Base-by-base conservation (phyloP, 2,888 invertebrate genomes). In the Dryobota labecula region DNA sequence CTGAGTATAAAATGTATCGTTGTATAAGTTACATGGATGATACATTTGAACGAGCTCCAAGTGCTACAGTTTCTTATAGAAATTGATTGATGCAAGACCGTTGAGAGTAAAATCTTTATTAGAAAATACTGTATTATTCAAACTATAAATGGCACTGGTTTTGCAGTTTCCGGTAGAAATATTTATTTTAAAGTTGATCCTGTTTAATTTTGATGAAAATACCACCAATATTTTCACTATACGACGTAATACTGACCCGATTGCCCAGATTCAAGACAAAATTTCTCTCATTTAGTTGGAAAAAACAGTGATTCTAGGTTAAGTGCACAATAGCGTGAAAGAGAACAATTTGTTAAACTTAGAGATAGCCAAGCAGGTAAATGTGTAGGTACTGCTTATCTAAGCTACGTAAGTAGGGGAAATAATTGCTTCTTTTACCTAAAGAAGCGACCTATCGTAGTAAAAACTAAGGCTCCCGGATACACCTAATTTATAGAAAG, bases 371-470 rank as follows among this genome's bases (percentile, higher is more conserved):
- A 2, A 30, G 20, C 41, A 65, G 54, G 74, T 73, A 64, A 76
- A 69, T 60, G 62, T 60, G 30, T 53, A 56, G 18, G 24, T 57
- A 15, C 38, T 62, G 62, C 61, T 78, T 78, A 78, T 78, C 78
- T 78, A 2, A 2, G 47, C 7, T 70, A 20, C 45, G 47, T 70
- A 58, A 78, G 53, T n/a, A 61, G 38, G 62, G 43, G 33, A 63
- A 74, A 66, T 78, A 74, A 78, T 66, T 45, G 65, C 65, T 78
- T 78, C 66, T 72, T 73, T 78, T 67, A 76, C 71, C 60, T 47
- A 61, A 27, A 65, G 38, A 57, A 74, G 30, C 56, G 15, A 69
- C 49, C 43, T 68, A 20, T 38, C 15, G 38, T 41, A 27, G 45
- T 38, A 7, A 13, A 27, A 18, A 49, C 13, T 0, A 9, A 33